Conservation (phyloP, 2,797 vertebrate species). For the Adelosebastes latens region DNA sequence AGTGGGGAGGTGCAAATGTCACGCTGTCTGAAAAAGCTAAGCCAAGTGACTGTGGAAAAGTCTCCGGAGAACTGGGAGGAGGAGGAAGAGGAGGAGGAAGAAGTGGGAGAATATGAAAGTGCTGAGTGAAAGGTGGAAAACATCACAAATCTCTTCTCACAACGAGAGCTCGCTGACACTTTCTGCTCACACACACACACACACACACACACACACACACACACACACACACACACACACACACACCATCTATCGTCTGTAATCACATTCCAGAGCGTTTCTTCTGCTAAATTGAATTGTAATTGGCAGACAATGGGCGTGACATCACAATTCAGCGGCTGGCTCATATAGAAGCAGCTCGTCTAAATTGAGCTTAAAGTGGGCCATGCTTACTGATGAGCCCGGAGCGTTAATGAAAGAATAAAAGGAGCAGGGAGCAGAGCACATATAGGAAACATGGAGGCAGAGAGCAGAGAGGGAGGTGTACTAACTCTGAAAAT, state of each 20-base stretch:
- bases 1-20: slow-evolving; percentile 57
- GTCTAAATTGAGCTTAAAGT: slow-evolving; percentile 72
- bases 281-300: slow-evolving; percentile 78
- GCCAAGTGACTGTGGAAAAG: slow-evolving; percentile 27
- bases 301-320: slow-evolving; percentile 78
- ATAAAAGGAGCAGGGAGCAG: slow-evolving; percentile 31
- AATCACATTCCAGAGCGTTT: slow-evolving; percentile 75
- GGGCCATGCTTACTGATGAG: slow-evolving; percentile 63
- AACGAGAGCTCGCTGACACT: neutral
- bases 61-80: slow-evolving; percentile 24
- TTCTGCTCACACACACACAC: neutral
- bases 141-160: slow-evolving; percentile 7
- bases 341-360: slow-evolving; percentile 62
- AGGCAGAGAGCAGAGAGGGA: slow-evolving; percentile 9
- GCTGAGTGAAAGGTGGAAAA: slow-evolving; percentile 54
- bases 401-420: slow-evolving; percentile 59
- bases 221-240: too few species aligned
- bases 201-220: neutral
- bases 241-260: slow-evolving; percentile 26
- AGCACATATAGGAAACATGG: slow-evolving; percentile 15
- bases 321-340: slow-evolving; percentile 71
- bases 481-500: slow-evolving; percentile 40
- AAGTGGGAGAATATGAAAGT: slow-evolving; percentile 30
- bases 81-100: neutral
- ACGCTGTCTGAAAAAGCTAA: slow-evolving; percentile 41